Percentiles rank a stretch among this genome's conserved stretches.
Evolutionary conservation across 2,797 vertebrate species (phyloP).

Genomic region (Enteromius mattozi): DNA sequence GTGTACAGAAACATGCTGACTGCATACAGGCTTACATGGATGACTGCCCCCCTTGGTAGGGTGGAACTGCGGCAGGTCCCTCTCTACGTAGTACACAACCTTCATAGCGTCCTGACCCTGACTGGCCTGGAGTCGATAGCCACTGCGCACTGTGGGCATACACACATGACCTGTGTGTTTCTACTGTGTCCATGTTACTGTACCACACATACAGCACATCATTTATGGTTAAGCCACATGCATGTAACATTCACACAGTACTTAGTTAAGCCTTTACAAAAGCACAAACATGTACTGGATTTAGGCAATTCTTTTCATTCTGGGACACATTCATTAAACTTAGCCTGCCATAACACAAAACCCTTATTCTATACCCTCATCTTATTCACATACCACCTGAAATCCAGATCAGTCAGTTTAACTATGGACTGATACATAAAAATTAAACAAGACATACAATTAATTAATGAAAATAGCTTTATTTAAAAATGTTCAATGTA

Average conservation of each 20-base stretch:
- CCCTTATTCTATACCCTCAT: no score
- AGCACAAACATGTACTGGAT: not conserved
- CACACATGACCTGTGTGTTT: constrained; percentile 54
- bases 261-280: not conserved
- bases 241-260: not conserved
- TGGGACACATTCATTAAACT: not conserved
- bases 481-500: not conserved
- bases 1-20: constrained; percentile 53
- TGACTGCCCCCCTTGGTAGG: constrained; percentile 83
- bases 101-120: constrained; percentile 91
- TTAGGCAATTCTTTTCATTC: not conserved
- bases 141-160: constrained; percentile 84
- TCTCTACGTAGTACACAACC: constrained; percentile 92
- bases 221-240: constrained; percentile 16
- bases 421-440: not conserved
- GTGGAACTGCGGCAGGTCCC: constrained; percentile 90
- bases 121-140: constrained; percentile 88
- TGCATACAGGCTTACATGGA: constrained; percentile 85
- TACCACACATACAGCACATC: not conserved
- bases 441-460: not conserved
- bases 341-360: not conserved
- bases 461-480: not conserved
- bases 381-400: not conserved
- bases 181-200: constrained; percentile 14
- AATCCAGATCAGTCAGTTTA: not conserved